Conservation (phyloP, 2,797 vertebrate genomes). For the Clarias fuscus region DNA sequence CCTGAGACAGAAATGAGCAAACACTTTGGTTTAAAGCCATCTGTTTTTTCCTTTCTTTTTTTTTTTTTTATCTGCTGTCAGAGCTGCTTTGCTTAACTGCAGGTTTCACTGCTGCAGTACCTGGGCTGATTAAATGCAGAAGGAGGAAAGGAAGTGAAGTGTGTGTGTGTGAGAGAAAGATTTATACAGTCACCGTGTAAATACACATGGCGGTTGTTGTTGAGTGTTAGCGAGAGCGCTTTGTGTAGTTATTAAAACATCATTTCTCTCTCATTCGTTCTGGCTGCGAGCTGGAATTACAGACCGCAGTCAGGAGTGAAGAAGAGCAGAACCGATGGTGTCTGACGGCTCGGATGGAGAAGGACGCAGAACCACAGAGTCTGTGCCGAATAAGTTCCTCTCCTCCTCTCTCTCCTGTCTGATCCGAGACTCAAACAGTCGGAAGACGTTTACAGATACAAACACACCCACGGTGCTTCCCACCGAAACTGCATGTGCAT, state of each 20-base stretch:
- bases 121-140: background rate
- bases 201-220: background rate
- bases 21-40: no score
- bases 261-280: background rate
- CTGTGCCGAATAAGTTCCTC: background rate
- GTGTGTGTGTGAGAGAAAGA: background rate
- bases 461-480: background rate
- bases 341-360: slow-evolving; percentile 3
- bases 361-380: background rate
- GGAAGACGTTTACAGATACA: background rate
- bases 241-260: background rate
- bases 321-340: slow-evolving; percentile 23
- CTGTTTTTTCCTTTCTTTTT: no score
- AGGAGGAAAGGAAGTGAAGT: background rate
- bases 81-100: background rate
- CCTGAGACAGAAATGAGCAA: no score
- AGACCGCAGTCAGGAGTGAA: slow-evolving; percentile 4
- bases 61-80: background rate
- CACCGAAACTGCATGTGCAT: background rate
- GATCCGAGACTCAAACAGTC: background rate
- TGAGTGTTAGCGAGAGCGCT: background rate
- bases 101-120: background rate
- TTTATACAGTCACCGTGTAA: background rate
- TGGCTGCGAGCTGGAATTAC: background rate
- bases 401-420: background rate